Evolutionary conservation across 2,888 invertebrate genomes (phyloP).

Genomic region (Elmis aenea): DNA sequence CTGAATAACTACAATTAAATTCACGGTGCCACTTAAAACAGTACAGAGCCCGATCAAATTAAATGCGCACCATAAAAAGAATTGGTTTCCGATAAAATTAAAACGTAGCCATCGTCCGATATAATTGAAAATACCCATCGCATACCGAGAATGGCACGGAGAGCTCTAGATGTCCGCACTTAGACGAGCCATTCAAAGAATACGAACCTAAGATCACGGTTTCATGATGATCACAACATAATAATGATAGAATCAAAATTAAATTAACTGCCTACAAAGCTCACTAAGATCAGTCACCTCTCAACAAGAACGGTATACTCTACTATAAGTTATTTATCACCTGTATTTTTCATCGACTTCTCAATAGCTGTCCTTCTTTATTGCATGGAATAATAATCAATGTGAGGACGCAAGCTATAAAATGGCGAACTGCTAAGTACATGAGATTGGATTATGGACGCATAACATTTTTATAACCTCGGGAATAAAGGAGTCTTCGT

Average conservation of each 20-base stretch:
- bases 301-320: conserved; percentile 11
- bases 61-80: no score
- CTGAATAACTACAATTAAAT: no score
- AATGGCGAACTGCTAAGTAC: conserved; percentile 1
- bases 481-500: no score
- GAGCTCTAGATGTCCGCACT: no score
- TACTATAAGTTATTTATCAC: conserved; percentile 13
- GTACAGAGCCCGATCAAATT: no score
- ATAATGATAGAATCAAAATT: conserved; percentile 9
- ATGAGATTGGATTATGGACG: neutral
- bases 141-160: no score
- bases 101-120: no score
- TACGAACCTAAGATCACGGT: neutral
- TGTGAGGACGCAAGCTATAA: conserved; percentile 4
- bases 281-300: conserved; percentile 10
- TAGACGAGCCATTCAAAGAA: no score
- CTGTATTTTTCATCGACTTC: conserved; percentile 3
- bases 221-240: conserved; percentile 1
- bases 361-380: conserved; percentile 1
- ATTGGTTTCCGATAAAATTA: no score
- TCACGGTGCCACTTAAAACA: no score
- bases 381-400: neutral
- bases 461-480: neutral
- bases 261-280: conserved; percentile 9
- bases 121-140: no score